Percentiles rank a stretch among this genome's conserved stretches.
Conservation (phyloP, 2,797 vertebrate genomes). For the Eulemur coronatus region DNA sequence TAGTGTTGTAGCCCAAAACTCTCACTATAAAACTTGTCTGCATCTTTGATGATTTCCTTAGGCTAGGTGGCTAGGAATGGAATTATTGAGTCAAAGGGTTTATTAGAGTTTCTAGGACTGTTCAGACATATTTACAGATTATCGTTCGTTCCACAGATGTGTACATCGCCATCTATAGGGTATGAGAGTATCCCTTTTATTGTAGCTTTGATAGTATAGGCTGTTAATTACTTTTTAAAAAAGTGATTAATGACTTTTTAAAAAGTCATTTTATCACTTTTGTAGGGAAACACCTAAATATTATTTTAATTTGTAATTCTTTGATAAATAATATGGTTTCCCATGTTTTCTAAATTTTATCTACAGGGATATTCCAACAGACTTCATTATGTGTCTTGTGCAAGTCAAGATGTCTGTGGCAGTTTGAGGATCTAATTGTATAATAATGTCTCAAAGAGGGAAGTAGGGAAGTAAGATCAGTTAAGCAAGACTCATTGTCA, state of each 20-base stretch:
- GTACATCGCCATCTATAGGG: not conserved
- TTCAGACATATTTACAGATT: not conserved
- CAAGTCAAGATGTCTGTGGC: not conserved
- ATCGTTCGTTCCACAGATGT: not conserved
- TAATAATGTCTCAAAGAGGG: not conserved
- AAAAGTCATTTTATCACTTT: not conserved
- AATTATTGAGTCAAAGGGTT: not conserved
- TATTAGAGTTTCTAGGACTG: not conserved
- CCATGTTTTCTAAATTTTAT: not conserved
- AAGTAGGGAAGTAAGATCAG: not conserved
- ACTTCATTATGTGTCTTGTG: not conserved
- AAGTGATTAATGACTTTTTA: not conserved
- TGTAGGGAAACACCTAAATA: not conserved
- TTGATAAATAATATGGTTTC: not conserved
- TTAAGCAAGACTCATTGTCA: not conserved
- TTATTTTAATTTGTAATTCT: not conserved
- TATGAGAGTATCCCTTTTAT: not conserved
- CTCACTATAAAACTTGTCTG: not conserved
- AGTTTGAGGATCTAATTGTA: not conserved
- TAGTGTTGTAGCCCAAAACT: not conserved
- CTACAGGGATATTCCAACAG: not conserved
- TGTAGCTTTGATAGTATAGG: not conserved
- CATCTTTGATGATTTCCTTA: not conserved
- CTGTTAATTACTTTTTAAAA: not conserved
- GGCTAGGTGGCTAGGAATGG: not conserved